Evolutionary conservation across 2,113 vertebrate species (phyloP).

Genomic region (Phaetusa simplex): DNA sequence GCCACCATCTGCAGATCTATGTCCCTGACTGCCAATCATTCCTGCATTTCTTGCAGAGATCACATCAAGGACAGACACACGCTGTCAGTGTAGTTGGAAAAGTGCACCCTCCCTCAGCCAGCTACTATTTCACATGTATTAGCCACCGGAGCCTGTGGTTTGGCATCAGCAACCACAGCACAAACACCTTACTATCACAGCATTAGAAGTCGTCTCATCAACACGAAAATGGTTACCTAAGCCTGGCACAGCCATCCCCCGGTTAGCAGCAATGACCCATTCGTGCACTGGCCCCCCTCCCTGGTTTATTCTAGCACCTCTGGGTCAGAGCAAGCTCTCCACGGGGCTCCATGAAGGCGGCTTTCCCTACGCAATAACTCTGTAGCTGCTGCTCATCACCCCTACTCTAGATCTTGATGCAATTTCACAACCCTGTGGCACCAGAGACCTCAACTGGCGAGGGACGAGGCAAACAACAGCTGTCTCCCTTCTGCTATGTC

Average conservation of each 20-base stretch:
- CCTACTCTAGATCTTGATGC: neutral
- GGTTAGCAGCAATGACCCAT: neutral
- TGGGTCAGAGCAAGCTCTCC: neutral
- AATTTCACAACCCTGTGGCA: neutral
- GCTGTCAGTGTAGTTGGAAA: neutral
- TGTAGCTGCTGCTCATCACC: neutral
- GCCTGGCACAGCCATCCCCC: neutral
- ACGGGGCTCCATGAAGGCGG: neutral
- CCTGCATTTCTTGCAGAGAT: neutral
- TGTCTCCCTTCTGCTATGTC: neutral
- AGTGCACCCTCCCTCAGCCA: neutral
- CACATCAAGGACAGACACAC: neutral
- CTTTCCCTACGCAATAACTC: neutral
- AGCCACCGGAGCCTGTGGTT: neutral
- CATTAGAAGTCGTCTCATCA: neutral
- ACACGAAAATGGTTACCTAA: neutral
- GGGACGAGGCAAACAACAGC: conserved; percentile 1
- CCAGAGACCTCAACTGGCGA: neutral
- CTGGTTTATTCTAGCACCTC: neutral
- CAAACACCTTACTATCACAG: neutral
- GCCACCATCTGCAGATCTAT: neutral
- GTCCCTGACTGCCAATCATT: neutral
- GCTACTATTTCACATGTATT: neutral
- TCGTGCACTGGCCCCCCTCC: accelerated
- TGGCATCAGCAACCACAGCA: conserved; percentile 7